Evolutionary conservation across 2,888 invertebrate species (phyloP).

Genomic region (Tricholauxania praeusta): DNA sequence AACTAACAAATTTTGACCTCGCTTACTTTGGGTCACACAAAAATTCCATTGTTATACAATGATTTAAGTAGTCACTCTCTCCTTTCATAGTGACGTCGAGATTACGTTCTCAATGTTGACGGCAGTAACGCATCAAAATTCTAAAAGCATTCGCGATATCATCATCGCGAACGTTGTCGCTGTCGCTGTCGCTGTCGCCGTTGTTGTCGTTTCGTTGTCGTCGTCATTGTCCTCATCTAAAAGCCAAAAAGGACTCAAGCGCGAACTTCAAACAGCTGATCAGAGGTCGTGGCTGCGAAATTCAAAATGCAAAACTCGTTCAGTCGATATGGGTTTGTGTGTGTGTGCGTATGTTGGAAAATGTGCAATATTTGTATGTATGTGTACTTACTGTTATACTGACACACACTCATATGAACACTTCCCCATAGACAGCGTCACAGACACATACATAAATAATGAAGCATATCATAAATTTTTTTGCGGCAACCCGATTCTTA

Average conservation of each 20-base stretch:
- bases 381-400: not conserved
- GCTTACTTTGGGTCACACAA: too few relatives aligned
- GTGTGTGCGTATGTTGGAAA: not conserved
- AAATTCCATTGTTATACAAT: too few relatives aligned
- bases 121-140: slow-evolving; percentile 1
- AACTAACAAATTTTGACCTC: too few relatives aligned
- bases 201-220: slow-evolving; percentile 38
- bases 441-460: slow-evolving; percentile 13
- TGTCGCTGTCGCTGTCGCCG: slow-evolving; percentile 35
- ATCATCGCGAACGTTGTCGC: slow-evolving; percentile 37
- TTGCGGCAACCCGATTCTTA: slow-evolving; percentile 45
- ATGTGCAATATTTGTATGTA: slow-evolving; percentile 1
- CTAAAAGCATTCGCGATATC: slow-evolving; percentile 31
- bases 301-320: slow-evolving; percentile 37
- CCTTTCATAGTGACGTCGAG: too few relatives aligned
- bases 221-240: not conserved
- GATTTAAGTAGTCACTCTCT: too few relatives aligned
- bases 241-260: too few relatives aligned
- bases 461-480: slow-evolving; percentile 1
- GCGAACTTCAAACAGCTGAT: slow-evolving; percentile 29
- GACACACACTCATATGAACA: not conserved
- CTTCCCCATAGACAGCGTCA: not conserved
- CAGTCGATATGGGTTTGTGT: not conserved
- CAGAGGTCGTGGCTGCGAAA: slow-evolving; percentile 15
- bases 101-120: not conserved